Evolutionary conservation across 2,888 invertebrate species (phyloP).

Genomic region (Copidosoma aretas): DNA sequence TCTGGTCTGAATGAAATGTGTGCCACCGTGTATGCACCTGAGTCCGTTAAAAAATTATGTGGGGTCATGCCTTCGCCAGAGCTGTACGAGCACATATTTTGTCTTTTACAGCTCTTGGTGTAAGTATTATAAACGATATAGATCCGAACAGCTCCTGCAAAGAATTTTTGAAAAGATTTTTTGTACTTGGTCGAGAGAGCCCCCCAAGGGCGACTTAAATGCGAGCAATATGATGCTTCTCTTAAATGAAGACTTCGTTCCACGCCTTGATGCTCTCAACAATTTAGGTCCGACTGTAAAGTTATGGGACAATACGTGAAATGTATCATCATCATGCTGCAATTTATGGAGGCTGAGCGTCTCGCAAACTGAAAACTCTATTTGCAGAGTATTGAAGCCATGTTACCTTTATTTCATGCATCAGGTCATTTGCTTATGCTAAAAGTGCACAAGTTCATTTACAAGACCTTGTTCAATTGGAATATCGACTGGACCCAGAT

Average conservation of each 20-base stretch:
- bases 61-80: background rate
- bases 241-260: constrained; percentile 2
- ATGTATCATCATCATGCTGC: constrained; percentile 35
- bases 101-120: background rate
- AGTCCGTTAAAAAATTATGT: background rate
- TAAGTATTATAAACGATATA: background rate
- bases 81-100: background rate
- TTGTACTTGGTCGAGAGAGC: background rate
- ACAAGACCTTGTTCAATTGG: constrained; percentile 46
- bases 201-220: background rate
- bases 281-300: background rate
- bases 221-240: background rate
- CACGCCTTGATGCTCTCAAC: background rate
- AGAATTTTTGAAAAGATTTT: background rate
- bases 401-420: constrained; percentile 48
- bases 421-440: constrained; percentile 49
- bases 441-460: constrained; percentile 49
- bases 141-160: background rate
- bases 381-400: constrained; percentile 42
- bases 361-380: constrained; percentile 44
- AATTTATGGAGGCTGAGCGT: constrained; percentile 46
- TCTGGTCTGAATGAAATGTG: background rate
- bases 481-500: constrained; percentile 2
- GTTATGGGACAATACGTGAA: constrained; percentile 32
- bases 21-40: background rate